Conservation (phyloP, 2,113 vertebrate species). For the Seriola quinqueradiata region DNA sequence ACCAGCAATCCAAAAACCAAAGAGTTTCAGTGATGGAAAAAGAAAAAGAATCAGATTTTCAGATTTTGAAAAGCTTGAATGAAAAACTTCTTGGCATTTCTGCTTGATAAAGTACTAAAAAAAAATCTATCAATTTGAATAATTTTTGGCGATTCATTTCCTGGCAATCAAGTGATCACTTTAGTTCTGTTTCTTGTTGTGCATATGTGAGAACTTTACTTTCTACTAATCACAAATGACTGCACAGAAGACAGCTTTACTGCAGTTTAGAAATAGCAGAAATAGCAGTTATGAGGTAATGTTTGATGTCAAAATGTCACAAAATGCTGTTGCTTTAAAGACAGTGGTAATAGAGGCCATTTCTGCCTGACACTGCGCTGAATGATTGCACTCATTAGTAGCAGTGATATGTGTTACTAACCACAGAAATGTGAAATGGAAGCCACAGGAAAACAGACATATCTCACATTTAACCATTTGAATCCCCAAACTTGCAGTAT, state of each 20-base stretch:
- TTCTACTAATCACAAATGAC: background rate
- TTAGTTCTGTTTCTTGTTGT: background rate
- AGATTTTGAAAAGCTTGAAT: background rate
- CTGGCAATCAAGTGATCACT: background rate
- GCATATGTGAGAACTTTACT: background rate
- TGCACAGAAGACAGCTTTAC: background rate
- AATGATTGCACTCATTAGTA: constrained; percentile 30
- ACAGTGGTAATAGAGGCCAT: constrained; percentile 14
- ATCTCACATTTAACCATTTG: background rate
- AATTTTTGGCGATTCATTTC: background rate
- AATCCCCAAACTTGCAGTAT: constrained; percentile 7
- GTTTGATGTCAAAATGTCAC: constrained; percentile 12
- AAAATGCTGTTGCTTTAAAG: constrained; percentile 18
- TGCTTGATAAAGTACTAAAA: background rate
- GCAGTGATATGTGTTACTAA: constrained; percentile 21
- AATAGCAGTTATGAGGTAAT: background rate
- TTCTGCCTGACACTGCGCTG: constrained; percentile 7
- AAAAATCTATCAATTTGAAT: background rate
- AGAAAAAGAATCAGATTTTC: background rate
- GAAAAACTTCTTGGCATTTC: background rate
- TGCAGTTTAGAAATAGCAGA: background rate
- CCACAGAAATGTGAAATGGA: constrained; percentile 26
- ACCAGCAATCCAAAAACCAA: background rate
- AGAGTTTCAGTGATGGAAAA: background rate
- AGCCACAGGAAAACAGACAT: background rate